Base-by-base conservation (phyloP, 2,113 vertebrate genomes). In the Hippocampus mohnikei region DNA sequence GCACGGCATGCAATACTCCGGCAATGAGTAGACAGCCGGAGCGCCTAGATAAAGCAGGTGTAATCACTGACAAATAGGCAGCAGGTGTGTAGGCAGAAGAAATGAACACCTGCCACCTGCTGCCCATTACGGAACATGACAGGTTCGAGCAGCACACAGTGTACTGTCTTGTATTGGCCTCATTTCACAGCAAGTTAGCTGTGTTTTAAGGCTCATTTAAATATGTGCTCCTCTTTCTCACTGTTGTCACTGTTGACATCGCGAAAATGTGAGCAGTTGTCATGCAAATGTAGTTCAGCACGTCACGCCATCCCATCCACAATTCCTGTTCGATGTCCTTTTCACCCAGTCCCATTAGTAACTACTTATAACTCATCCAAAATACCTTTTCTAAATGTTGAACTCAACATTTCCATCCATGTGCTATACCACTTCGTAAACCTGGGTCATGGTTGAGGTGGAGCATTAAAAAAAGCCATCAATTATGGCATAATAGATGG, bases 151-250 rank as follows among this genome's bases (percentile, higher is more conserved):
- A 46, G 42, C 58, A 40, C 59, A 71, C 16, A 21, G 53, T 55
- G 67, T 12, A 7, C 42, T 50, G 3, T 37, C 41, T 44, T 74
- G 63, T 73, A 67, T 70, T 55, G 50, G 60, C 67, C 63, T 78
- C 75, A n/a, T 65, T 73, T 77, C 61, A 46, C 69, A n/a, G 25
- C 58, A 12, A 1, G 59, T 72, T 72, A 70, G 76, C 62, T 66
- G 33, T 69, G 52, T 68, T 76, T 52, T 33, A 37, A 44, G 15
- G 62, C n/a, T 62, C 60, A 66, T 46, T 44, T 40, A 27, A 66
- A 66, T 66, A 18, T 46, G 42, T 9, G 23, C 40, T 44, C 18
- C 16, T 33, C 15, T 27, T 40, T 40, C 20, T 62, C 60, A 40
- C 33, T 41, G 37, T 62, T 41, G 21, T 12, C 37, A 63, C 20